Evolutionary conservation across 2,113 vertebrate genomes (phyloP).

Genomic region (Chascanopsetta lugubris): DNA sequence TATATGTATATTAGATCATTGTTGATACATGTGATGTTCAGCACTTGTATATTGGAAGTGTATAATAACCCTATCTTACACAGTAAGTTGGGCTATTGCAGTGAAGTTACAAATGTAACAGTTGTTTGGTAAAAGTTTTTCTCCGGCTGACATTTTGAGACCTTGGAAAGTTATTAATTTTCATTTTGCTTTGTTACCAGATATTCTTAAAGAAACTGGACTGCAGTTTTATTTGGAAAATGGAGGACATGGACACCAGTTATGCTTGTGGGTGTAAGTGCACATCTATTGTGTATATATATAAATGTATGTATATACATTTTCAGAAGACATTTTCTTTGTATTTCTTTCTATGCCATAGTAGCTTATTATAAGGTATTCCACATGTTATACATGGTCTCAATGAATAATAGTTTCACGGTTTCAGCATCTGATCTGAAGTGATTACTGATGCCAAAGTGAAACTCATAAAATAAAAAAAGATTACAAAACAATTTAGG

Average conservation of each 20-base stretch:
- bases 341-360: no score
- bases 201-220: constrained; percentile 12
- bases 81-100: no score
- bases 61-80: no score
- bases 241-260: constrained; percentile 25
- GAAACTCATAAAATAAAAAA: background rate
- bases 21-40: no score
- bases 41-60: no score
- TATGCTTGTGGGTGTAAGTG: constrained; percentile 43
- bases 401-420: background rate
- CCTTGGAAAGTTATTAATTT: background rate
- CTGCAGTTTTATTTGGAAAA: constrained; percentile 6
- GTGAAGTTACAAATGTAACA: no score
- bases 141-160: background rate
- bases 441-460: background rate
- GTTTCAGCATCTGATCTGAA: no score
- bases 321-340: no score
- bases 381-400: background rate
- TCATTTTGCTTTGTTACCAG: constrained; percentile 7
- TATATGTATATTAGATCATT: background rate
- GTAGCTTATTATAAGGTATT: background rate
- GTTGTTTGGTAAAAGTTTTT: no score
- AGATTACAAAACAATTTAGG: no score
- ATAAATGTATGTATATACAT: no score
- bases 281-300: background rate